A percentile compares a stretch with the other conserved stretches of the same genome.
Conservation (phyloP, 2,797 vertebrate species). For the Chaenodraco wilsoni region DNA sequence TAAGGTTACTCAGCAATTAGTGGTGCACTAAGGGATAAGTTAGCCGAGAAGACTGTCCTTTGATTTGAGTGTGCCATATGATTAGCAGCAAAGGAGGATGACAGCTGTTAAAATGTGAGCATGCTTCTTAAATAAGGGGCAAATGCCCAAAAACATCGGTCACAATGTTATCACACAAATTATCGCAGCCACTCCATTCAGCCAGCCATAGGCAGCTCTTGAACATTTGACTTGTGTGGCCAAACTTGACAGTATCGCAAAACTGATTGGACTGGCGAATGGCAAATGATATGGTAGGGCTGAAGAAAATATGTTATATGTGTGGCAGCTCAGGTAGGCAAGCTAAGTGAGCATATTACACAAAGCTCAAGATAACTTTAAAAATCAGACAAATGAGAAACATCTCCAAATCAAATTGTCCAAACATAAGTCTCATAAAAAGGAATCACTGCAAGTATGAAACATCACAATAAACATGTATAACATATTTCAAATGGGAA, state of each 20-base stretch:
- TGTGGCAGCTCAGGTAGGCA: background rate
- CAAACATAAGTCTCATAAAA: too few species aligned
- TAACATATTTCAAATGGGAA: too few species aligned
- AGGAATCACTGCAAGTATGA: background rate
- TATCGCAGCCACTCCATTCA: constrained; percentile 31
- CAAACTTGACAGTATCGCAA: background rate
- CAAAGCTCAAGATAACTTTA: background rate
- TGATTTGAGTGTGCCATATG: constrained; percentile 53
- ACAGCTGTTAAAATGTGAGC: constrained; percentile 40
- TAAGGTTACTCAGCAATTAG: constrained; percentile 71
- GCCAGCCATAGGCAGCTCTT: background rate
- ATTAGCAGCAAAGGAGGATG: constrained; percentile 41
- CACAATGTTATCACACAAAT: constrained; percentile 28
- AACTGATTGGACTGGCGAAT: constrained; percentile 2
- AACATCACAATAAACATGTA: background rate
- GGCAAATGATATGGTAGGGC: background rate
- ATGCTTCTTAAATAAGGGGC: constrained; percentile 40
- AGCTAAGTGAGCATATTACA: background rate
- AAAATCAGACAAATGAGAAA: background rate
- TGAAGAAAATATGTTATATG: background rate
- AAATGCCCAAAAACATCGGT: constrained; percentile 38
- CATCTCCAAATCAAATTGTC: too few species aligned
- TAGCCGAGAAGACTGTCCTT: constrained; percentile 23
- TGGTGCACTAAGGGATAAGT: constrained; percentile 56
- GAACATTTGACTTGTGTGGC: background rate